Evolutionary conservation across 1,140 invertebrate genomes (phyloP), one percentile per base, ranked within the genome.

Genomic region (Rhysida immarginata): DNA sequence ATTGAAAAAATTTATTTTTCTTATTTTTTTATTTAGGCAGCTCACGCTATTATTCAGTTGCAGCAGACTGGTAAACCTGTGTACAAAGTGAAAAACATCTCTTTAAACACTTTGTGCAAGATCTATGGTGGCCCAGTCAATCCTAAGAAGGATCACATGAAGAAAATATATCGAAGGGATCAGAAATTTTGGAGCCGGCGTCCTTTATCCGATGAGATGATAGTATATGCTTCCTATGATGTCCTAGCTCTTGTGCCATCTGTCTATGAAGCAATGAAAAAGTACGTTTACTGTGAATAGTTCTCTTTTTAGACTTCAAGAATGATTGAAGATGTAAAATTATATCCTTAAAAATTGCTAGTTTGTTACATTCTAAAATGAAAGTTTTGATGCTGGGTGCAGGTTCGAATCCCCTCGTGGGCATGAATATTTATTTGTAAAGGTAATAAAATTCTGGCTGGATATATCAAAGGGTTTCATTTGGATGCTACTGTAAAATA

Each of bases 11-110:
- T 16, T 35, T 35, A 16, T 16, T 35, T 25, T 26, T 60, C 11
- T 46, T 20, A 18, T 54, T 53, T 46, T 27, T 55, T 51, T 73
- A n/a, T n/a, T 51, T 63, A 85, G 79, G 83, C 89, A 26, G 93
- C 91, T 18, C 87, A 96, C 72, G 84, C 90, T 45, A 83, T 96
- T 5, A 69, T 96, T 51, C 87, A 94, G 67, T 83, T 84, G 67
- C 89, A 95, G 72, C 84, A 93, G 63, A 87, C 85, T 56, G 82
- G 83, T 46, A 86, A 89, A 62, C 88, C 93, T 24, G 87, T 94
- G 29, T 87, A 92, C 64, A 93, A 94, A 77, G 85, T 90, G 14
- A 94, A 94, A 71, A 88, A 90, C 66, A 80, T 90, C 18, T 90
- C 87, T 63, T 71, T 95, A 2, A 93, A 91, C 74, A 81, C 84